Base-by-base conservation (phyloP, 2,113 vertebrate genomes). In the Aptenodytes forsteri region DNA sequence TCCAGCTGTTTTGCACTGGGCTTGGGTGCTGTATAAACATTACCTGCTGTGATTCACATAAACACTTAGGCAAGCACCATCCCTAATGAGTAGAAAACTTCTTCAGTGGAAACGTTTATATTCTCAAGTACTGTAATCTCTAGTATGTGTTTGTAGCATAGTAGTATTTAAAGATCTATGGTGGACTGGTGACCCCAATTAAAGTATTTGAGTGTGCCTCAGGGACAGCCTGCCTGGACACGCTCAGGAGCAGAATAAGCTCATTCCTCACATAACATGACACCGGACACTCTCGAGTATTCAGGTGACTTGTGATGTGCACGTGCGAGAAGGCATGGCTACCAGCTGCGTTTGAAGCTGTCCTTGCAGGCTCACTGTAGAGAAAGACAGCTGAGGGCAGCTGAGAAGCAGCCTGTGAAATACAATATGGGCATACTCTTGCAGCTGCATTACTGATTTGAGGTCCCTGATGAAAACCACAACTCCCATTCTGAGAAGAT, bases 11-110 rank as follows among this genome's bases (percentile, higher is more conserved):
- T 88, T 66, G 67, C 78, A 46, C 30, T 56, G 59, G 27, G 44
- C 30, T 89, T 78, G 65, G 38, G 46, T 65, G 77, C 65, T 94
- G 69, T 76, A 59, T 88, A 96, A 97, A 95, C 71, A 94, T 50
- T 79, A 84, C 18, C 80, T 95, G 85, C 84, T 90, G 55, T 11
- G 5, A 92, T 89, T 94, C 86, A 58, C 67, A 75, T 77, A 70
- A 90, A 86, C 67, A 61, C 58, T 80, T 73, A 40, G 26, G 30
- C 75, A 88, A 93, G 42, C 54, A 66, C 58, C 64, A 77, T 69
- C 54, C 49, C 80, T 20, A 65, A 13, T 0, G 7, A 70, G 49
- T 27, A 82, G 73, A 61, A 94, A 79, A 52, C 30, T 44, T 64
- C 50, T 77, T 78, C 46, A 59, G 58, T 81, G 59, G 64, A 70